A percentile compares a stretch with the other conserved stretches of the same genome.
Conservation (phyloP, 2,888 invertebrate genomes). For the Apotomis betuletana region DNA sequence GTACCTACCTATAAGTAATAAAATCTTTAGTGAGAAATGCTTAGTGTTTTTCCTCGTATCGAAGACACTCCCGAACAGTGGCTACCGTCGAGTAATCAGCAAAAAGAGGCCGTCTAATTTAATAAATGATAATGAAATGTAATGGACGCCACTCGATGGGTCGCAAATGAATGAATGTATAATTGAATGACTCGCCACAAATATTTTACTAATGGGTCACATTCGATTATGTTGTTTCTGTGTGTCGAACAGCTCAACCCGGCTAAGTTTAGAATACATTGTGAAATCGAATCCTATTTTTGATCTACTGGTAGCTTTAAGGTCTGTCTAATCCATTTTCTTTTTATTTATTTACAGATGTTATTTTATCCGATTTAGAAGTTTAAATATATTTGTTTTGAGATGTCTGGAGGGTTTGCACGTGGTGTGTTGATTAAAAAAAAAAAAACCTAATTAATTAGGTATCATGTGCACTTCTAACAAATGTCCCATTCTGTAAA, state of each 20-base stretch:
- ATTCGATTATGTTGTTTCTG: slow-evolving; percentile 71
- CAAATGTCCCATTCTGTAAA: slow-evolving; percentile 51
- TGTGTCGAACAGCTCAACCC: slow-evolving; percentile 10
- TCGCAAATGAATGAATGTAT: slow-evolving; percentile 74
- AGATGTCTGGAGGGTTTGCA: no score
- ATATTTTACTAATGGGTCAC: slow-evolving; percentile 76
- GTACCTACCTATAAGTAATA: neutral
- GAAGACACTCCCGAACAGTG: slow-evolving; percentile 34
- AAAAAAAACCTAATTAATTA: neutral
- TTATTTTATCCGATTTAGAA: no score
- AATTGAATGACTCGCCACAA: slow-evolving; percentile 75
- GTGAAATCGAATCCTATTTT: slow-evolving; percentile 50
- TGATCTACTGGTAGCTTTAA: slow-evolving; percentile 25
- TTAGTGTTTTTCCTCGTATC: slow-evolving; percentile 7
- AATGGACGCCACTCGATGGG: slow-evolving; percentile 71
- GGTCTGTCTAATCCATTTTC: slow-evolving; percentile 15
- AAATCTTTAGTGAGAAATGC: slow-evolving; percentile 4
- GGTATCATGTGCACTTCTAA: slow-evolving; percentile 17
- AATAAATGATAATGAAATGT: slow-evolving; percentile 73
- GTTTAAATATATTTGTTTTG: no score
- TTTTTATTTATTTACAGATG: neutral
- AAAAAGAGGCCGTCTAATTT: slow-evolving; percentile 60
- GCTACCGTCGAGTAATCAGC: slow-evolving; percentile 53
- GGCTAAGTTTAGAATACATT: slow-evolving; percentile 32
- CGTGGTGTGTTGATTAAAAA: neutral